Base-by-base conservation (phyloP, 2,888 invertebrate species). In the Ectemnius cavifrons region DNA sequence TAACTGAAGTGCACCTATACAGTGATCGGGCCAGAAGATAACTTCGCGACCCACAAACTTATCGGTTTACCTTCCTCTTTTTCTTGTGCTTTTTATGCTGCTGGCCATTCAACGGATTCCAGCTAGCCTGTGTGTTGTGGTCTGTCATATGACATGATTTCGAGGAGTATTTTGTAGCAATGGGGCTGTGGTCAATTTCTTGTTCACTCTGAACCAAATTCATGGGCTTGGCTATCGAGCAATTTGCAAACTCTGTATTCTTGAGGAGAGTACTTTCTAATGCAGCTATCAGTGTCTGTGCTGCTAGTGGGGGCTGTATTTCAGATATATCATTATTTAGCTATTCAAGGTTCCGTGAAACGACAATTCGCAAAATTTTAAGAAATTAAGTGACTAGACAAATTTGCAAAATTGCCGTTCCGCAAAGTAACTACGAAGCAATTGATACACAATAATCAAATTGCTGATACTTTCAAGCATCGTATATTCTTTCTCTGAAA, bases 71-170 rank as follows among this genome's bases (percentile, higher is more conserved):
- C 89, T 89, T 89, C 88, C 88, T 87, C 82, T 88, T 89, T 89
- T 89, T 89, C 89, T 89, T 89, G 89, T 86, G 83, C 82, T 89
- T 89, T 89, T 89, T 89, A 81, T 87, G 84, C 84, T 87, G 89
- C 84, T 89, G 89, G 76, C 86, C 86, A 81, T 84, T 87, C 85
- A 87, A 83, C 68, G 89, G 83, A 77, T 86, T 88, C 84, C 88
- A 85, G 84, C 83, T 86, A 88, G 87, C 85, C 87, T 88, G 86
- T 80, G 83, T 85, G 79, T 82, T 76, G 80, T 88, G 85, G 79
- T 85, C 88, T 86, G 88, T 86, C 87, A 75, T 80, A 75, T 84
- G 86, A 86, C 87, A 89, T 77, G 84, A 84, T 87, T 88, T 86
- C 77, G 87, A 88, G 85, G 87, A 86, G 81, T 85, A 81, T 84